phyloP scores from a whole-genome alignment of 2,888 invertebrate species.

The Phaedon cochleariae region DNA sequence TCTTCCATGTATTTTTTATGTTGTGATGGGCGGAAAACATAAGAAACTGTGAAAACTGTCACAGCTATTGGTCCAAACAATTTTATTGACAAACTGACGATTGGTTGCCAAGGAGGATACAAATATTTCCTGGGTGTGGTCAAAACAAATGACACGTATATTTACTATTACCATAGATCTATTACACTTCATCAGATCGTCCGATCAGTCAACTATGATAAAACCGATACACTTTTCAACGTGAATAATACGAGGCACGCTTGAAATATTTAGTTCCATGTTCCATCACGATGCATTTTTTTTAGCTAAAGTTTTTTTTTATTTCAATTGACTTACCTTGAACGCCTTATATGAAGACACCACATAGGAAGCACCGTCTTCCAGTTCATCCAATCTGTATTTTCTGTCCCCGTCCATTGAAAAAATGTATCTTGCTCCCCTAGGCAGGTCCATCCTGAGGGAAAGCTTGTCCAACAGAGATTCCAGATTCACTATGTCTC shows the following conservation, averaged over 20 bases:
- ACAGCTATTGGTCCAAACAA: neutral
- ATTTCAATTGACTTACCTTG: slow-evolving; percentile 72
- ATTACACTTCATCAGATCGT: slow-evolving; percentile 2
- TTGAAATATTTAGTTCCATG: neutral
- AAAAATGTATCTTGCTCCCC: slow-evolving; percentile 91
- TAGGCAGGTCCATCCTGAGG: slow-evolving; percentile 84
- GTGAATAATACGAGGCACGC: neutral
- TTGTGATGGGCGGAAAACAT: neutral
- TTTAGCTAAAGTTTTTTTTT: neutral
- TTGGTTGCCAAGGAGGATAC: slow-evolving; percentile 10
- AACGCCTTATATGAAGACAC: slow-evolving; percentile 92
- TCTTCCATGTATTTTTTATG: too few relatives aligned
- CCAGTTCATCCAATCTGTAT: slow-evolving; percentile 83
- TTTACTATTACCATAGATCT: too few relatives aligned
- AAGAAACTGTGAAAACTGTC: neutral
- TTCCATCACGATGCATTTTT: too few relatives aligned
- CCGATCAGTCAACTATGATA: slow-evolving; percentile 7
- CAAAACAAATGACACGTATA: slow-evolving; percentile 5
- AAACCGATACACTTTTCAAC: neutral
- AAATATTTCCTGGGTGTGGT: slow-evolving; percentile 6
- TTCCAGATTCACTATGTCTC: slow-evolving; percentile 87
- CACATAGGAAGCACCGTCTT: slow-evolving; percentile 92
- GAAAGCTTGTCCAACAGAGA: slow-evolving; percentile 87
- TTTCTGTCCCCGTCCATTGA: slow-evolving; percentile 91
- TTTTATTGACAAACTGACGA: slow-evolving; percentile 1